Conservation (phyloP, 2,888 invertebrate genomes). For the Sialis lutaria region DNA sequence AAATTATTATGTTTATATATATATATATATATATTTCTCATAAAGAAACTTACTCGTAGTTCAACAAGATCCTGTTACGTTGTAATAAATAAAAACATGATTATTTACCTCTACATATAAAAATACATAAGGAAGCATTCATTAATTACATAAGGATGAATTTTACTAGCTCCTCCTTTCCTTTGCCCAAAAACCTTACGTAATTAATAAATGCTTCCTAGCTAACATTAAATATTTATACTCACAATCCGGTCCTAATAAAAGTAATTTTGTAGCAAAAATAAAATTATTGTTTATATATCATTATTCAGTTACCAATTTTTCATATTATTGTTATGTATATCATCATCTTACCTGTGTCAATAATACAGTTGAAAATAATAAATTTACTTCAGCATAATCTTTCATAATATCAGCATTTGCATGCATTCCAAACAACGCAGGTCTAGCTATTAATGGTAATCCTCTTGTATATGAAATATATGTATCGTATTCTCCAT, state of each 20-base stretch:
- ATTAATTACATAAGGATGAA: no score
- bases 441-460: constrained; percentile 62
- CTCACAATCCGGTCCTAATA: background rate
- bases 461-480: constrained; percentile 46
- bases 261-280: background rate
- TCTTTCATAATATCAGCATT: constrained; percentile 90
- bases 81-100: background rate
- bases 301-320: background rate
- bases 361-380: constrained; percentile 56
- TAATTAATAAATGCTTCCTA: background rate
- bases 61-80: background rate
- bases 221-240: background rate
- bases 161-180: background rate
- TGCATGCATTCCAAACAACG: constrained; percentile 81
- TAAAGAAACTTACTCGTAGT: background rate
- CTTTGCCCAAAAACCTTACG: background rate
- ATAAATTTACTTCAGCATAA: constrained; percentile 64
- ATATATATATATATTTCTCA: background rate
- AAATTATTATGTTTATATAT: background rate
- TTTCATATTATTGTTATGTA: background rate
- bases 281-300: background rate
- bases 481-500: constrained; percentile 54
- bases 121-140: no score
- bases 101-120: background rate
- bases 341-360: constrained; percentile 53